Evolutionary conservation across 2,888 invertebrate genomes (phyloP).

Genomic region (Stenichneumon culpator): DNA sequence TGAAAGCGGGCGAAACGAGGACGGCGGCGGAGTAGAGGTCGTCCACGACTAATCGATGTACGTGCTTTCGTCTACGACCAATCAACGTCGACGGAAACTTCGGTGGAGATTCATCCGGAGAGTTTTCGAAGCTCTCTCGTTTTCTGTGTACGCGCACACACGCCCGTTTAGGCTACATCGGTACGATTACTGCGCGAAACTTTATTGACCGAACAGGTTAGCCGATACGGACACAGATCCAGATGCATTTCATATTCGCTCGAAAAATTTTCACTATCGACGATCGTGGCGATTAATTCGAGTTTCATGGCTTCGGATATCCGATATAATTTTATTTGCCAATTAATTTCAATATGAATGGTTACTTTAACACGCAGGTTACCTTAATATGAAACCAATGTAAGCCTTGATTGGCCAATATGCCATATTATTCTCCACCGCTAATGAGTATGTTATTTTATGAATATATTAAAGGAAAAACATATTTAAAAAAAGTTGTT

Average conservation of each 20-base stretch:
- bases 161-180: not conserved
- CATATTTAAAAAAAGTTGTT: too few species aligned
- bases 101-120: conserved; percentile 66
- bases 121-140: conserved; percentile 68
- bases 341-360: too few species aligned
- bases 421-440: too few species aligned
- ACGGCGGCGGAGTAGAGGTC: conserved; percentile 43
- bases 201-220: not conserved
- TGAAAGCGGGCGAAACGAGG: conserved; percentile 61
- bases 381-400: too few species aligned
- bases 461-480: too few species aligned
- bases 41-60: conserved; percentile 72
- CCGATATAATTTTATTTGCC: too few species aligned
- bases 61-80: conserved; percentile 72
- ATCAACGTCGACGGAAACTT: conserved; percentile 69
- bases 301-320: too few species aligned
- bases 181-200: not conserved
- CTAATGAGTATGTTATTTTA: too few species aligned
- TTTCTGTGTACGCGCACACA: conserved; percentile 30
- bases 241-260: not conserved
- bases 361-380: too few species aligned
- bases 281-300: not conserved
- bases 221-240: not conserved
- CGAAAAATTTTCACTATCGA: not conserved
- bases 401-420: too few species aligned